A percentile compares a stretch with the other conserved stretches of the same genome.
These are phyloP conservation scores for Papilio dardanus DNA, from an alignment of 1,140 invertebrate genomes.

Conservation along the genomic window DNA sequence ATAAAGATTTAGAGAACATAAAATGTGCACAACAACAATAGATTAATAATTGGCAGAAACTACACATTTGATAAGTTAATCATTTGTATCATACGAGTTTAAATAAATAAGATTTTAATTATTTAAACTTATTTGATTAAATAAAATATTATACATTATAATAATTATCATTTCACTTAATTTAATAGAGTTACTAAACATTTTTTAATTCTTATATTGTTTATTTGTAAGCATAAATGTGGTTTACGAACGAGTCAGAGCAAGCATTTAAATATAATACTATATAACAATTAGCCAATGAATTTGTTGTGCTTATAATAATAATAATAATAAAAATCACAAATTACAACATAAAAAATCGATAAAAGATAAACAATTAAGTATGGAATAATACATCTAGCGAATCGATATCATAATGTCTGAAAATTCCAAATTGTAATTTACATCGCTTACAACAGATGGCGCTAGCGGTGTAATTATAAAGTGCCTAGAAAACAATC, in stretches of 20 bases:
- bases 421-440: background rate
- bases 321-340: background rate
- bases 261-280: background rate
- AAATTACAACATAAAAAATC: background rate
- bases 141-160: background rate
- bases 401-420: background rate
- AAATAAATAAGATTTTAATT: too few relatives aligned
- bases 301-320: background rate
- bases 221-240: too few relatives aligned
- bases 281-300: background rate
- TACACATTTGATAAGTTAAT: background rate
- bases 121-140: background rate
- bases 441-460: background rate
- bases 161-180: too few relatives aligned
- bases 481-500: background rate
- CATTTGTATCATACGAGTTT: background rate
- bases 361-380: background rate
- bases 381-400: background rate
- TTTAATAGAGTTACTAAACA: too few relatives aligned
- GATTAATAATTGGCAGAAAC: background rate
- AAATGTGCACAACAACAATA: background rate
- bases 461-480: too few relatives aligned
- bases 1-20: slow-evolving; percentile 12
- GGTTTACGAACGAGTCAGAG: background rate
- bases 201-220: too few relatives aligned